Conservation (phyloP, 2,113 vertebrate species). For the Donacobius atricapilla region DNA sequence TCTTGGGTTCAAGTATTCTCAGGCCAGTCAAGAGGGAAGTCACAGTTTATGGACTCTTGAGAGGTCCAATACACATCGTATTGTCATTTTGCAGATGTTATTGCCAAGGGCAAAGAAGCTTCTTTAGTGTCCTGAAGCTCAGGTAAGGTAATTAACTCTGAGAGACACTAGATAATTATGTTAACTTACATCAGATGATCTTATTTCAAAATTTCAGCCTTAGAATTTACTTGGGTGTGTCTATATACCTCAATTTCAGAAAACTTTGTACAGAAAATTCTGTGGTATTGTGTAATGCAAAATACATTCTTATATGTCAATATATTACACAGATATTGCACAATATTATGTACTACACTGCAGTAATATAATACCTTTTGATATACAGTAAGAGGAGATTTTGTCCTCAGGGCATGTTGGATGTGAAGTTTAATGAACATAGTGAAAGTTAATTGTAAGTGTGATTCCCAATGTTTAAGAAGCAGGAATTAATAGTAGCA, state of each 20-base stretch:
- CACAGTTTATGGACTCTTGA: not conserved
- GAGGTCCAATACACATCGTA: not conserved
- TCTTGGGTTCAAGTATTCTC: not conserved
- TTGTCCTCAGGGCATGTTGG: not conserved
- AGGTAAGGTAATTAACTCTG: not conserved
- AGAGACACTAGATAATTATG: not conserved
- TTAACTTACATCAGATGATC: not conserved
- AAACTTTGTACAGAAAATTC: not conserved
- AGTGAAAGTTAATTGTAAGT: not conserved
- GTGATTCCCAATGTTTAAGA: not conserved
- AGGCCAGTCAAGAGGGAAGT: not conserved
- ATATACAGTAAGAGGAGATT: not conserved
- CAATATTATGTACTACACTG: not conserved
- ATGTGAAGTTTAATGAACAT: not conserved
- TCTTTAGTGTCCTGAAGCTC: not conserved
- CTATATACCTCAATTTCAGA: conserved; percentile 5
- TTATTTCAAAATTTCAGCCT: not conserved
- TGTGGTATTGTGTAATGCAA: not conserved
- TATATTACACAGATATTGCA: not conserved
- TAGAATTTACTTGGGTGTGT: not conserved
- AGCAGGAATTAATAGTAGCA: not conserved
- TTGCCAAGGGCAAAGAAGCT: not conserved
- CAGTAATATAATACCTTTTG: not conserved
- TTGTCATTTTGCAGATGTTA: not conserved
- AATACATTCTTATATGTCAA: not conserved